Evolutionary conservation across 2,888 invertebrate species (phyloP), one percentile per base, ranked within the genome.

Genomic region (Idaea aversata): DNA sequence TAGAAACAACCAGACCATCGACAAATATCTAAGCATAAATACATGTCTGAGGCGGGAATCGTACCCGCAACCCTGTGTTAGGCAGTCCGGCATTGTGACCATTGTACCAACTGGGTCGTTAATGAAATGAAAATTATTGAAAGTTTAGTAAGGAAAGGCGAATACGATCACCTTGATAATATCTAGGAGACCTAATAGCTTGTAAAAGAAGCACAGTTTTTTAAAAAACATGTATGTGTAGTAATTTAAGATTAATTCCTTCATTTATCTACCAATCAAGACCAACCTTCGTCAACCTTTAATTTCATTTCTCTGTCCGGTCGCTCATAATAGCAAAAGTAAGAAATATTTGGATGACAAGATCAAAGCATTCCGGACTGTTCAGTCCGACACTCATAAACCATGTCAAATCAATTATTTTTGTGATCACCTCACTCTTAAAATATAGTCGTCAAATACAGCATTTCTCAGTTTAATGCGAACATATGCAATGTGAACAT

Each of bases 391-490:
- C 47, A 47, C 47, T 47, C 47, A 13, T 47, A 47, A 47, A 47
- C 47, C 47, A 47, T 47, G 47, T 47, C 47, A 47, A 47, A 47
- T 47, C 47, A 47, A 47, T 47, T 47, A 47, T 47, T 47, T 25
- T 47, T 47, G 47, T 47, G 47, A 47, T 47, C 47, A 10, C 47
- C 13, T 47, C 47, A 47, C 47, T 47, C 47, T 13, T 13, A 47
- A 47, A 47, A 47, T 47, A 47, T 47, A 47, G 47, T 47, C 47
- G 47, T 47, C 47, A 47, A 47, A 47, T 47, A 47, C 47, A 47
- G 7, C 47, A 47, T 47, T 47, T 47, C 47, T 47, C 47, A 47
- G 47, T 47, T 47, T 47, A 7, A 47, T 47, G 13, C 13, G 47
- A 47, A 13, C 47, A 47, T 13, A 47, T 47, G 47, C 47, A 47